Percentiles rank a stretch among this genome's conserved stretches.
Conservation (phyloP, 2,888 invertebrate genomes). For the Diogma glabrata region DNA sequence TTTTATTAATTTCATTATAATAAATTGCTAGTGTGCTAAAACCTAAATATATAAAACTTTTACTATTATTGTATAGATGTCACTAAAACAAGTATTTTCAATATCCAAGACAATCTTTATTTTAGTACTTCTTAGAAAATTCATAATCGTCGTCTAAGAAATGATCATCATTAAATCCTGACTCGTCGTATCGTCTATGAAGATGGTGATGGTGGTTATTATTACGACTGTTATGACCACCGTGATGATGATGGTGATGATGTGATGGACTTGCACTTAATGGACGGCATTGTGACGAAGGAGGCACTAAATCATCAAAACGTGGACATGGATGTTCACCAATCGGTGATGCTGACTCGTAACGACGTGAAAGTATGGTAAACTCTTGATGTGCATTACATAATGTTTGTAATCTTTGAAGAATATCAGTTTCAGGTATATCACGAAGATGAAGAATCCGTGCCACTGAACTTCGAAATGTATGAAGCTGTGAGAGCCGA, state of each 20-base stretch:
- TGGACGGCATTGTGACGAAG: slow-evolving; percentile 30
- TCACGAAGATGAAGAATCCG: slow-evolving; percentile 61
- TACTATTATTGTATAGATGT: no score
- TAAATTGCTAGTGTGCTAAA: no score
- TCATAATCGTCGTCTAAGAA: slow-evolving; percentile 30
- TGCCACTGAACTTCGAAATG: slow-evolving; percentile 62
- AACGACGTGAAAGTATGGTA: slow-evolving; percentile 67
- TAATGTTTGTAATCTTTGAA: slow-evolving; percentile 67
- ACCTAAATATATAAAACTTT: no score
- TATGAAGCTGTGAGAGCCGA: slow-evolving; percentile 64
- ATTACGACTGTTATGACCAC: slow-evolving; percentile 14
- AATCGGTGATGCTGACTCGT: slow-evolving; percentile 40
- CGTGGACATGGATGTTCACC: slow-evolving; percentile 25
- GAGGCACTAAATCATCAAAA: slow-evolving; percentile 21
- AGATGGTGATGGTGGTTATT: slow-evolving; percentile 15
- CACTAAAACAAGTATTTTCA: no score
- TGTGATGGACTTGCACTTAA: slow-evolving; percentile 24
- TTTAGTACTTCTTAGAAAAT: slow-evolving; percentile 29
- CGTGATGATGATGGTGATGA: slow-evolving; percentile 13
- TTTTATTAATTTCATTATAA: no score
- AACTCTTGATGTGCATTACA: slow-evolving; percentile 82
- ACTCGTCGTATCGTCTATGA: slow-evolving; percentile 14
- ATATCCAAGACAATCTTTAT: no score
- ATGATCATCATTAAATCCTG: slow-evolving; percentile 20
- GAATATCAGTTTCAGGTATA: slow-evolving; percentile 63